Conservation (phyloP, 2,797 vertebrate species). For the Podarcis siculus region DNA sequence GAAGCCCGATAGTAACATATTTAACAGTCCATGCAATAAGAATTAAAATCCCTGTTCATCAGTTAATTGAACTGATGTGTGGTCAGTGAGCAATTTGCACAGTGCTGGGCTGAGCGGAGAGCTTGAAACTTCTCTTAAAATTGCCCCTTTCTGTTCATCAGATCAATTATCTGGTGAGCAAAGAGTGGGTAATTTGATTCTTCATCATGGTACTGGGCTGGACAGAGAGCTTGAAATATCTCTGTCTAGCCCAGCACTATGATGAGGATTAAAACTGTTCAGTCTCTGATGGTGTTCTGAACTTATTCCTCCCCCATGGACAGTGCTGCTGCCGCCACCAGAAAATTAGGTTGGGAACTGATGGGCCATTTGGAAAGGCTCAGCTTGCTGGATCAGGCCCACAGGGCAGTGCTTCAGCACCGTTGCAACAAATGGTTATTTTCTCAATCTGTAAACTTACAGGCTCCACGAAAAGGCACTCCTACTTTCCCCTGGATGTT, state of each 20-base stretch:
- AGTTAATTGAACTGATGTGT: not conserved
- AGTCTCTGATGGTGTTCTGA: no score
- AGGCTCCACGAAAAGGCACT: slow-evolving; percentile 92
- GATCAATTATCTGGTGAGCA: no score
- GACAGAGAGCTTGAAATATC: not conserved
- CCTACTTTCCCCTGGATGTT: slow-evolving; percentile 94
- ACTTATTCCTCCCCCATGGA: no score
- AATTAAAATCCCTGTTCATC: not conserved
- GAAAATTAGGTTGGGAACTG: not conserved
- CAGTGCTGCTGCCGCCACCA: no score
- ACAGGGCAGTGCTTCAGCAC: not conserved
- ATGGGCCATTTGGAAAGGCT: not conserved
- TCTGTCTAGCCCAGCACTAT: not conserved
- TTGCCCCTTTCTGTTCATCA: no score
- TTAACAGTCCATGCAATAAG: not conserved
- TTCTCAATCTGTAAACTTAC: slow-evolving; percentile 80
- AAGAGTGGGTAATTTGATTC: no score
- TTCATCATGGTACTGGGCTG: no score
- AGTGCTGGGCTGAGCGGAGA: not conserved
- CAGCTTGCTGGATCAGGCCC: not conserved
- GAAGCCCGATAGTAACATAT: not conserved
- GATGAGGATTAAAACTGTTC: no score
- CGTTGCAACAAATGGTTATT: not conserved
- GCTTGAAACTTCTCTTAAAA: not conserved
- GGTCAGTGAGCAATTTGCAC: not conserved